Conservation (phyloP, 2,113 vertebrate species). For the Pitta sordida region DNA sequence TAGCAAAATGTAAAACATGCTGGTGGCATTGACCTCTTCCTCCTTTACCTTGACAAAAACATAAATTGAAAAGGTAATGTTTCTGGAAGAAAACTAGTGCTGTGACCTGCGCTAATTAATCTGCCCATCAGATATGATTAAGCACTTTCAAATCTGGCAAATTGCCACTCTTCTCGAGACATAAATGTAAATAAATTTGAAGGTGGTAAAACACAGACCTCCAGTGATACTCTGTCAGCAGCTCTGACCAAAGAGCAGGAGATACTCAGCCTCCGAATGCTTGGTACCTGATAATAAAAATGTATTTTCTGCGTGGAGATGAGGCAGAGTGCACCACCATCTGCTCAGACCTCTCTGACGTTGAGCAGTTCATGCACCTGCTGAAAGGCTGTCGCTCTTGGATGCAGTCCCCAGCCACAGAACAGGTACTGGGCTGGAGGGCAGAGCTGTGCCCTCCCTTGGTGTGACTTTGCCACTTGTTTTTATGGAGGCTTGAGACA, state of each 20-base stretch:
- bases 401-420: neutral
- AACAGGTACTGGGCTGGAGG: neutral
- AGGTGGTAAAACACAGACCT: neutral
- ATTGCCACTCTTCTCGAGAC: conserved; percentile 33
- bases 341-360: neutral
- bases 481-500: neutral
- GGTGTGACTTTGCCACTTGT: fast-evolving
- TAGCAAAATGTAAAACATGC: conserved; percentile 16
- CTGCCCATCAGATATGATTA: conserved; percentile 23
- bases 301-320: neutral
- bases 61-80: neutral
- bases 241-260: neutral
- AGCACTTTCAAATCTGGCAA: conserved; percentile 52
- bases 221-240: neutral
- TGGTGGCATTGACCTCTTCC: conserved; percentile 14
- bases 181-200: conserved; percentile 24
- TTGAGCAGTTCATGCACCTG: neutral
- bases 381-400: neutral
- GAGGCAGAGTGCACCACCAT: neutral
- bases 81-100: conserved; percentile 9
- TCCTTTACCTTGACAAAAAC: conserved; percentile 50
- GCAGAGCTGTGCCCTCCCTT: neutral
- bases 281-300: neutral
- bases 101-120: neutral
- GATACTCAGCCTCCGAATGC: neutral